Evolutionary conservation across 2,888 invertebrate genomes (phyloP).

Genomic region (Allygus modestus): DNA sequence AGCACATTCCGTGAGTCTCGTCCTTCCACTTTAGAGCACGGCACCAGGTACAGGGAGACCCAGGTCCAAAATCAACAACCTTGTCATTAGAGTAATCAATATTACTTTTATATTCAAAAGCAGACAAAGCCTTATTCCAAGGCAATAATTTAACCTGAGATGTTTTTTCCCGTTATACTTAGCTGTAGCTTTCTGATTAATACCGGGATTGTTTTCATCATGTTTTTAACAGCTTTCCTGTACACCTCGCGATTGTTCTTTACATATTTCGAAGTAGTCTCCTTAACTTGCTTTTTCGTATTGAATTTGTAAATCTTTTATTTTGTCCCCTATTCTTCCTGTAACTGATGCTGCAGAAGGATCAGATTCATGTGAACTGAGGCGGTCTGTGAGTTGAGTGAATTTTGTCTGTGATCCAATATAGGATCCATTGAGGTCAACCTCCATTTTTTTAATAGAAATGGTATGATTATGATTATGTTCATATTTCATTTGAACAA

Average conservation of each 20-base stretch:
- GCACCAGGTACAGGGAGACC: conserved; percentile 45
- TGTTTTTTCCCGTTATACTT: conserved; percentile 7
- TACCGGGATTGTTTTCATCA: not conserved
- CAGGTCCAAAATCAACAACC: not conserved
- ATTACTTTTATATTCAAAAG: not conserved
- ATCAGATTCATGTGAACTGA: not conserved
- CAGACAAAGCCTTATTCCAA: not conserved
- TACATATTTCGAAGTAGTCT: not conserved
- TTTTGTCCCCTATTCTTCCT: not conserved
- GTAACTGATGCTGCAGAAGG: not conserved
- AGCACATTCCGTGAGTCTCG: conserved; percentile 63
- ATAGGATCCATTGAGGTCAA: too few relatives aligned
- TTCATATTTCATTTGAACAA: too few relatives aligned
- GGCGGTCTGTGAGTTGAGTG: not conserved
- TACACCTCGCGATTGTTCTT: not conserved
- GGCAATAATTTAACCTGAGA: not conserved
- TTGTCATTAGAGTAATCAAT: conserved; percentile 8
- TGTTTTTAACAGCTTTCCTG: conserved; percentile 14
- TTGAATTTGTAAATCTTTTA: conserved; percentile 15
- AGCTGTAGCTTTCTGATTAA: conserved; percentile 1
- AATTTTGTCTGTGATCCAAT: not conserved
- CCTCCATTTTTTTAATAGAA: too few relatives aligned
- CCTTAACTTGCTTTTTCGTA: not conserved
- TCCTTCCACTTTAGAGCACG: conserved; percentile 62
- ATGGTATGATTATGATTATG: too few relatives aligned